phyloP scores from a whole-genome alignment of 2,113 vertebrate species.

The Laticauda colubrina region DNA sequence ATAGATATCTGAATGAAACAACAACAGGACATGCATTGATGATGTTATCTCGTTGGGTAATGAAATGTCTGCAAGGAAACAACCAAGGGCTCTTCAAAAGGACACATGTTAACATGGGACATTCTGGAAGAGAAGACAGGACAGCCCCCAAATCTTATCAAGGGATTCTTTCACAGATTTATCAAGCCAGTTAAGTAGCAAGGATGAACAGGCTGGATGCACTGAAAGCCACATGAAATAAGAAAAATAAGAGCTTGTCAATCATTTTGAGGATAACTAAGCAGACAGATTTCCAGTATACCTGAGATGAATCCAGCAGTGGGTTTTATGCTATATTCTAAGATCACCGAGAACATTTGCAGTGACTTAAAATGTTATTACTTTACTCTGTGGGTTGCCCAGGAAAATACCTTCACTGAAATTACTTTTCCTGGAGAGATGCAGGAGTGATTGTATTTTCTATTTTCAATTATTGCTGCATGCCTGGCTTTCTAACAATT shows the following conservation, averaged over 20 bases:
- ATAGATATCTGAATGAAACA: slow-evolving; percentile 73
- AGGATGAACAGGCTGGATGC: not conserved
- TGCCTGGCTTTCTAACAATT: not conserved
- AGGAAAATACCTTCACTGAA: not conserved
- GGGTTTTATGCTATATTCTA: not conserved
- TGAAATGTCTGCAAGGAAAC: not conserved
- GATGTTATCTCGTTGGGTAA: not conserved
- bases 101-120: not conserved
- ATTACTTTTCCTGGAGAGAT: not conserved
- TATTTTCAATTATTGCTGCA: not conserved
- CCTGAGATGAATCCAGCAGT: not conserved
- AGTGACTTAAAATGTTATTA: not conserved
- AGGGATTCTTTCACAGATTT: not conserved
- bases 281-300: not conserved
- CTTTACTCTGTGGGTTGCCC: not conserved
- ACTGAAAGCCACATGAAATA: not conserved
- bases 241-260: too few species aligned
- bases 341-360: not conserved
- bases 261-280: not conserved
- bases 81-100: not conserved
- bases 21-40: not conserved
- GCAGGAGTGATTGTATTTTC: not conserved
- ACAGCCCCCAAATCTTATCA: not conserved
- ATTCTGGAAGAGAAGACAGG: not conserved
- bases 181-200: not conserved